Evolutionary conservation across 1,140 invertebrate genomes (phyloP).

Genomic region (Cydia pomonella): DNA sequence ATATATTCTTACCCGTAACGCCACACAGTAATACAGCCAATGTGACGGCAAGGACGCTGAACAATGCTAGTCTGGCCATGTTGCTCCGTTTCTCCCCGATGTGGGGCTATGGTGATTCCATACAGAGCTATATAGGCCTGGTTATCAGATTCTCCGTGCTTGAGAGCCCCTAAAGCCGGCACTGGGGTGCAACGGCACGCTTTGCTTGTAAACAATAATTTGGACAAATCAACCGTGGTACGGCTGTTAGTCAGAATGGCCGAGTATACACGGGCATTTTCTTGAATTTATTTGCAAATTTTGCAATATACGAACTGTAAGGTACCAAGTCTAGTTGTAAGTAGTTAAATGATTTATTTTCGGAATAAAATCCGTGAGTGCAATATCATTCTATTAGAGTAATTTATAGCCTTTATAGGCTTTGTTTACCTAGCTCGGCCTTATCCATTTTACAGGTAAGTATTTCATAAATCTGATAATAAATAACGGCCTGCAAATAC

Average conservation of each 20-base stretch:
- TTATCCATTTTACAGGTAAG: no score
- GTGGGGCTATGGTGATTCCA: not conserved
- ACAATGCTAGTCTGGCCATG: slow-evolving; percentile 8
- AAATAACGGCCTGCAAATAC: no score
- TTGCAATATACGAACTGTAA: not conserved
- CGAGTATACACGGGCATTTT: not conserved
- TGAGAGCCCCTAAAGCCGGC: not conserved
- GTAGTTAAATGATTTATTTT: no score
- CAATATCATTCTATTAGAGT: no score
- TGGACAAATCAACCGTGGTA: not conserved
- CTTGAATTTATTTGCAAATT: not conserved
- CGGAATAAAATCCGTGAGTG: no score
- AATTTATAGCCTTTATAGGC: no score
- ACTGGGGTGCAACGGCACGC: not conserved
- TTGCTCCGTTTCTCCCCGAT: not conserved
- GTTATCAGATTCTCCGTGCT: not conserved
- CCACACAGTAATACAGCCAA: not conserved
- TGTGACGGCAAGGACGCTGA: not conserved
- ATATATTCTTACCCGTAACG: not conserved
- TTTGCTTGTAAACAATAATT: slow-evolving; percentile 3
- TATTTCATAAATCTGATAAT: no score
- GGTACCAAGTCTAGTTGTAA: not conserved
- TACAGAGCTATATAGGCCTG: not conserved
- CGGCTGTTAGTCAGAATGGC: not conserved
- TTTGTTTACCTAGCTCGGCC: no score